phyloP scores from a whole-genome alignment of 2,888 invertebrate species.

The Endotricha flammealis region DNA sequence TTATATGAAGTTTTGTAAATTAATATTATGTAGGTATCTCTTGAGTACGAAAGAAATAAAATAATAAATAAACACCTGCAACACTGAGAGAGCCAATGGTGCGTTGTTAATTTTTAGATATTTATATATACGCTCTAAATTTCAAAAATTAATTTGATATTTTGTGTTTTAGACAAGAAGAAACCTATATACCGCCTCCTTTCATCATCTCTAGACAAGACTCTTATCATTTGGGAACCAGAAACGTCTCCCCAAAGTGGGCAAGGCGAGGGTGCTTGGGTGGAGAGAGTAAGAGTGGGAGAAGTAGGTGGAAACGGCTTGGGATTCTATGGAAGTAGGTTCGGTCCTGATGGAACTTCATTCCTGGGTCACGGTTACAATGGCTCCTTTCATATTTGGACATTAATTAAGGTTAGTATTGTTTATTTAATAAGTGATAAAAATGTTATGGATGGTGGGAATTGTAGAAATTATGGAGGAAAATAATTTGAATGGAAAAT shows the following conservation, averaged over 20 bases:
- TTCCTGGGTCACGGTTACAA: slow-evolving; percentile 94
- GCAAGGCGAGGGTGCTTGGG: slow-evolving; percentile 82
- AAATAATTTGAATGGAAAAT: too few relatives aligned
- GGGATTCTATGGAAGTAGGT: slow-evolving; percentile 95
- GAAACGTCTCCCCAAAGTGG: slow-evolving; percentile 42
- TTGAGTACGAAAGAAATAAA: too few relatives aligned
- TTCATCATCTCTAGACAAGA: slow-evolving; percentile 95
- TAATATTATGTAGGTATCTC: too few relatives aligned
- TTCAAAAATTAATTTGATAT: too few relatives aligned
- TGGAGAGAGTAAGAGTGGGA: slow-evolving; percentile 90
- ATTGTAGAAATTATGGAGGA: too few relatives aligned
- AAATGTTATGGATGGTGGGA: too few relatives aligned
- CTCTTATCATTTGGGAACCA: slow-evolving; percentile 92
- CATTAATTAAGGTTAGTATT: slow-evolving; percentile 58
- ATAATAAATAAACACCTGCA: too few relatives aligned
- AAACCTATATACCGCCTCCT: slow-evolving; percentile 77
- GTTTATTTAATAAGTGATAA: too few relatives aligned
- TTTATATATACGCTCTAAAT: neutral
- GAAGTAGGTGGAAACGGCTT: slow-evolving; percentile 95
- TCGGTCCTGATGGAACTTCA: slow-evolving; percentile 82
- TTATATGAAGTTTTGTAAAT: too few relatives aligned
- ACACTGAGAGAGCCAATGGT: too few relatives aligned
- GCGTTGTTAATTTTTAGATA: neutral
- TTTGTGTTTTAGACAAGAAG: slow-evolving; percentile 18
- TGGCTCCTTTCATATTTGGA: slow-evolving; percentile 95